These are phyloP conservation scores for Pseudochirops corinnae DNA, from an alignment of 2,797 vertebrate species.

Conservation along the genomic window DNA sequence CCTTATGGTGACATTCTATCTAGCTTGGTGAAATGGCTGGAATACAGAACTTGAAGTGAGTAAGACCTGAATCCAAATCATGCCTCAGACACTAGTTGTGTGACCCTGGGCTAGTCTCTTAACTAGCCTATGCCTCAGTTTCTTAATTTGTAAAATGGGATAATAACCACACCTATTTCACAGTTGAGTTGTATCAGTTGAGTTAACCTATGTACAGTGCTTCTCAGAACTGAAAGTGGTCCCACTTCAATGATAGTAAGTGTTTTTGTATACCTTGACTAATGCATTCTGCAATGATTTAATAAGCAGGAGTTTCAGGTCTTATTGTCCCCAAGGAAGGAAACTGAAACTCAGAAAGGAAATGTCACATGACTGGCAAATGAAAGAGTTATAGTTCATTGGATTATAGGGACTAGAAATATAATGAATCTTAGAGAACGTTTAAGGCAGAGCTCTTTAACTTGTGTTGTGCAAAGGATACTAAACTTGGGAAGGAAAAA, in stretches of 20 bases:
- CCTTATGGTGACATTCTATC: background rate
- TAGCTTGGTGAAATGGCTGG: background rate
- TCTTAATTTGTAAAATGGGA: too few species aligned
- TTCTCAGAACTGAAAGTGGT: too few species aligned
- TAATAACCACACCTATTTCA: too few species aligned
- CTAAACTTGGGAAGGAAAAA: background rate
- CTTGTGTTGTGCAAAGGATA: background rate
- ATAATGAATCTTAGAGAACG: background rate
- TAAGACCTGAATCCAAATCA: background rate
- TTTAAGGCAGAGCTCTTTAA: background rate
- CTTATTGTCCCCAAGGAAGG: background rate
- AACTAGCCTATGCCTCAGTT: too few species aligned
- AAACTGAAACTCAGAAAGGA: background rate
- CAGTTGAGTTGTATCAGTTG: too few species aligned
- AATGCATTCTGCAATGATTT: too few species aligned
- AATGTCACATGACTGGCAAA: background rate
- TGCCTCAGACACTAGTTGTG: background rate
- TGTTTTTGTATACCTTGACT: too few species aligned
- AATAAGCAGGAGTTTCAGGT: too few species aligned
- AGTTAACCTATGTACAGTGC: too few species aligned
- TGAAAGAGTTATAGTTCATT: background rate
- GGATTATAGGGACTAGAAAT: background rate
- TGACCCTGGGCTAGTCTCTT: too few species aligned
- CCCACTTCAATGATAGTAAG: too few species aligned
- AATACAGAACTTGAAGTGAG: background rate